A percentile compares a stretch with the other conserved stretches of the same genome.
Conservation (phyloP, 2,888 invertebrate species). For the Seira ritae region DNA sequence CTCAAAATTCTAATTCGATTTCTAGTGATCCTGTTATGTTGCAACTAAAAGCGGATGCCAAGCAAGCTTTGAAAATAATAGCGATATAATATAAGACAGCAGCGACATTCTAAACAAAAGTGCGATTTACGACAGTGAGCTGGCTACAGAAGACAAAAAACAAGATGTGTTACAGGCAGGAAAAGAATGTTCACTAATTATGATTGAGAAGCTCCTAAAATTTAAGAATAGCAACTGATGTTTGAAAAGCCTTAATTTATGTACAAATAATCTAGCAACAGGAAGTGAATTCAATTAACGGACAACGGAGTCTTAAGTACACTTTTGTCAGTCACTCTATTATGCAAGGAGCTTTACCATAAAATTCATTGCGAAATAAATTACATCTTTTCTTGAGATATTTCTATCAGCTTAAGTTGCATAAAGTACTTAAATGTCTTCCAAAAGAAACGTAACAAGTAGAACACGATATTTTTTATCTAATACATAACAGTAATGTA, state of each 20-base stretch:
- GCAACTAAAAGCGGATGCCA: not conserved
- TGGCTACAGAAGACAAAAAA: conserved; percentile 46
- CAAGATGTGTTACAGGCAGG: not conserved
- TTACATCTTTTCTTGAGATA: not conserved
- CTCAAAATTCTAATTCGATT: too few species aligned
- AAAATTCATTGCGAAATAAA: conserved; percentile 30
- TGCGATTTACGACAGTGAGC: conserved; percentile 52
- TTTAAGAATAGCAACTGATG: conserved; percentile 2
- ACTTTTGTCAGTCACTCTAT: conserved; percentile 50
- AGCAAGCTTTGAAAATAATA: too few species aligned
- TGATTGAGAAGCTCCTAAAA: not conserved
- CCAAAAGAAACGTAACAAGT: not conserved
- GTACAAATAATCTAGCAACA: not conserved
- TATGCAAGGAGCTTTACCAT: conserved; percentile 36
- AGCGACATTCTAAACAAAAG: not conserved
- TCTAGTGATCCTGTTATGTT: not conserved
- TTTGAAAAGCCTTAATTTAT: not conserved
- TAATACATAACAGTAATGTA: not conserved
- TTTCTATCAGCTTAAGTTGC: not conserved
- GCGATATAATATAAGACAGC: too few species aligned
- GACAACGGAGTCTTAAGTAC: too few species aligned
- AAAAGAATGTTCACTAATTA: conserved; percentile 9
- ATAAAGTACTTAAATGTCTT: conserved; percentile 7
- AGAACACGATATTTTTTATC: not conserved
- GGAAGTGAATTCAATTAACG: not conserved